These are phyloP conservation scores for Oxycera nigricornis DNA, from an alignment of 2,888 invertebrate genomes.

Conservation along the genomic window DNA sequence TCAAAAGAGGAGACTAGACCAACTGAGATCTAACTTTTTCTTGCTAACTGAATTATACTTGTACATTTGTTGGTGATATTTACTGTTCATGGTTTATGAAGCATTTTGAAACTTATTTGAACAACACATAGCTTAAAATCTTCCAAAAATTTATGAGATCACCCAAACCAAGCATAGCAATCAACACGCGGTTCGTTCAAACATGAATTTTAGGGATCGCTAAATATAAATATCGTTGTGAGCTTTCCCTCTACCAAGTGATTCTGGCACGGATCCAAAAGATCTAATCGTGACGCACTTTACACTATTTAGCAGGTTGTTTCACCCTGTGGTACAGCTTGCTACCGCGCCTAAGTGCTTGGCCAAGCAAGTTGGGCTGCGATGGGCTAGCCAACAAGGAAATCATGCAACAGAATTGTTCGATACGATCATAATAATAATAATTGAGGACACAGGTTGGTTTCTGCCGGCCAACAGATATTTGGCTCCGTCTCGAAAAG, in stretches of 20 bases:
- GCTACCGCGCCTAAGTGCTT: background rate
- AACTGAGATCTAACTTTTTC: too few species aligned
- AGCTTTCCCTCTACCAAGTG: slow-evolving; percentile 3
- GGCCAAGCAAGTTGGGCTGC: background rate
- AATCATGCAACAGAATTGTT: background rate
- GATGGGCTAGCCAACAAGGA: background rate
- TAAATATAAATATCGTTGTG: slow-evolving; percentile 33
- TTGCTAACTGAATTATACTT: too few species aligned
- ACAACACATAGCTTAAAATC: too few species aligned
- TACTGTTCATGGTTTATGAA: too few species aligned
- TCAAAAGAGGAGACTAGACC: too few species aligned
- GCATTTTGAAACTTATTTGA: background rate
- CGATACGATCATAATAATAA: slow-evolving; percentile 8
- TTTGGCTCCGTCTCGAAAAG: slow-evolving; percentile 19
- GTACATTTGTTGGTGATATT: too few species aligned
- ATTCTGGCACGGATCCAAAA: slow-evolving; percentile 41
- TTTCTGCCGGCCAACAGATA: slow-evolving; percentile 17
- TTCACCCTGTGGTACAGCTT: slow-evolving; percentile 39
- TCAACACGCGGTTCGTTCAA: slow-evolving; percentile 18
- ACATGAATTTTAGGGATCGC: slow-evolving; percentile 21
- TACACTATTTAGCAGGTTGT: slow-evolving; percentile 46
- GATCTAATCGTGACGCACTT: slow-evolving; percentile 45
- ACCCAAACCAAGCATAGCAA: background rate
- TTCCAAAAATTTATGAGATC: too few species aligned
- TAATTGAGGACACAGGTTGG: slow-evolving; percentile 35